Evolutionary conservation across 2,888 invertebrate genomes (phyloP), one percentile per base, ranked within the genome.

Genomic region (Chymomyza procnemis): DNA sequence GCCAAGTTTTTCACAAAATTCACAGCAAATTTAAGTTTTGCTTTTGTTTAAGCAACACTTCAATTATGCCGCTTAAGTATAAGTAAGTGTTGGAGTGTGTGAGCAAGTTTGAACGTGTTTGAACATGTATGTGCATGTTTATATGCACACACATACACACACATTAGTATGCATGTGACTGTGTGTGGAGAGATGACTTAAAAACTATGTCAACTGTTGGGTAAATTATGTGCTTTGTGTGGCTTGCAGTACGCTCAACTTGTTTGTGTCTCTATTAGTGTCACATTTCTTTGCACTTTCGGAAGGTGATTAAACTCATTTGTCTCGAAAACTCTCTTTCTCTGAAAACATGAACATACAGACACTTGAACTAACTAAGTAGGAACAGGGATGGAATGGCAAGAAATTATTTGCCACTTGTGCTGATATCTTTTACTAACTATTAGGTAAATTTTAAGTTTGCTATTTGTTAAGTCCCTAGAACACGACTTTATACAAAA

Each of bases 21-120:
- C 75, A 68, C 79, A 80, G 84, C 86, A 78, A n/a, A 82, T 82
- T 86, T 86, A 82, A 82, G 84, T 84, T 86, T 69, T 74, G 82
- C 83, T 79, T 82, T 85, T 87, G 82, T 86, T 88, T 83, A 88
- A 84, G 79, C 85, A 88, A 83, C 88, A 88, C 83, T 83, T 83
- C 82, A 83, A 83, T 88, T 86, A 85, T 76, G 87, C 19, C 16
- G 16, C 50, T 50, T 19, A 18, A 50, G 50, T 18, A 12, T 41
- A 54, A 21, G 19, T 21, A 54, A 54, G 54, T 54, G 54, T 54
- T 18, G 18, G 19, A 21, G 21, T 54, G 14, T 52, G 1, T 52
- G 19, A 26, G 6, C 26, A 26, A 26, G 26, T 26, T 26, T 26
- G 26, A 26, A 26, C 26, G 26, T 26, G 26, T 26, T 26, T 3